phyloP scores from a whole-genome alignment of 2,888 invertebrate species.

The Brachylomia viminalis region DNA sequence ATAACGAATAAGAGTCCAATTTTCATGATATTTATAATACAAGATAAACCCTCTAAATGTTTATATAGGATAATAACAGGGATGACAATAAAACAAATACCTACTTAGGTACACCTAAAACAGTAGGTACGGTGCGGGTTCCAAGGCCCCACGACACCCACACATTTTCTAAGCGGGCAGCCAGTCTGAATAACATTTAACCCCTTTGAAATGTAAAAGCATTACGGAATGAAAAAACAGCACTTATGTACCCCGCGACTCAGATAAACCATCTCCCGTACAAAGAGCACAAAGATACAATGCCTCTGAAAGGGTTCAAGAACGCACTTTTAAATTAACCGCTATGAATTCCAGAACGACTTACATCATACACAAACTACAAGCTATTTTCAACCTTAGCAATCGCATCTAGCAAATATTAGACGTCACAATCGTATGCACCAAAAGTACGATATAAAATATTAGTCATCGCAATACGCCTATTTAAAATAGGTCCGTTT shows the following conservation, averaged over 20 bases:
- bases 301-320: conserved; percentile 91
- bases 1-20: conserved; percentile 27
- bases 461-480: conserved; percentile 82
- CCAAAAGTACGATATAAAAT: conserved; percentile 80
- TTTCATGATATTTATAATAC: conserved; percentile 43
- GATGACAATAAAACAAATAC: conserved; percentile 59
- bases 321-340: conserved; percentile 91
- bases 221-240: conserved; percentile 91
- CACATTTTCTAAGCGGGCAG: conserved; percentile 88
- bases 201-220: conserved; percentile 91
- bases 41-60: conserved; percentile 56
- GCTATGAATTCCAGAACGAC: conserved; percentile 76
- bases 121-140: conserved; percentile 68
- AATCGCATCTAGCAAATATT: conserved; percentile 49
- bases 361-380: conserved; percentile 69
- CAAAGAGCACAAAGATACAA: conserved; percentile 91
- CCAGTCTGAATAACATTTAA: conserved; percentile 90
- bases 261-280: conserved; percentile 90
- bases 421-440: conserved; percentile 72
- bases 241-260: conserved; percentile 90
- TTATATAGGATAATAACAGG: conserved; percentile 53
- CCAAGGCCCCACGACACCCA: conserved; percentile 85
- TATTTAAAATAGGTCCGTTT: conserved; percentile 90
- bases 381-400: conserved; percentile 76
- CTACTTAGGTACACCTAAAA: conserved; percentile 48